Evolutionary conservation across 2,888 invertebrate species (phyloP).

Genomic region (Spicauda simplicius): DNA sequence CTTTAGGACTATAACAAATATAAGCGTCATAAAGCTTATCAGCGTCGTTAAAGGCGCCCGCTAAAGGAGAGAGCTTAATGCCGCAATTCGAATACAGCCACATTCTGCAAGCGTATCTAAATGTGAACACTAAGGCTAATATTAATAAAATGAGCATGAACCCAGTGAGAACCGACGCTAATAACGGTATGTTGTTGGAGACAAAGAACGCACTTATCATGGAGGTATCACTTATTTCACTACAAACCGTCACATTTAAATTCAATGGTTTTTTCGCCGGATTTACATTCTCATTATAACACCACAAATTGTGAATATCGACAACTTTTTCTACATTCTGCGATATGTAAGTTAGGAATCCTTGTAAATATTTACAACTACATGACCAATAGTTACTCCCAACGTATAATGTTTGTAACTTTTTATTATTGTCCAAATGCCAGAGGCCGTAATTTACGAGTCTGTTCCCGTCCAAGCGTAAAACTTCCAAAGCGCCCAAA

Average conservation of each 20-base stretch:
- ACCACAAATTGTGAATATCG: constrained; percentile 90
- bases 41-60: constrained; percentile 89
- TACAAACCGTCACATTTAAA: constrained; percentile 93
- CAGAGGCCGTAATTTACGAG: constrained; percentile 92
- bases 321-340: constrained; percentile 91
- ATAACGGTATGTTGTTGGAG: constrained; percentile 92
- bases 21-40: constrained; percentile 97
- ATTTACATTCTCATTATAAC: constrained; percentile 88
- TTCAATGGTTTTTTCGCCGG: constrained; percentile 90
- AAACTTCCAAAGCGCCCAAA: constrained; percentile 90
- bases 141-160: constrained; percentile 91
- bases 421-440: constrained; percentile 89
- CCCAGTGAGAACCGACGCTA: constrained; percentile 91
- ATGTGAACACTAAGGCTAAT: constrained; percentile 92
- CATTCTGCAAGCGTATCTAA: constrained; percentile 93
- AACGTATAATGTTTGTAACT: constrained; percentile 90
- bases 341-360: constrained; percentile 91
- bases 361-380: constrained; percentile 94
- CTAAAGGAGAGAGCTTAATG: constrained; percentile 90
- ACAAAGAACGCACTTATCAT: constrained; percentile 93
- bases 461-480: constrained; percentile 94
- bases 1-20: constrained; percentile 96
- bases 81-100: constrained; percentile 96
- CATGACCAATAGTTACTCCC: constrained; percentile 95
- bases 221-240: constrained; percentile 91